phyloP scores from a whole-genome alignment of 2,113 vertebrate species.

The Hemichromis elongatus region DNA sequence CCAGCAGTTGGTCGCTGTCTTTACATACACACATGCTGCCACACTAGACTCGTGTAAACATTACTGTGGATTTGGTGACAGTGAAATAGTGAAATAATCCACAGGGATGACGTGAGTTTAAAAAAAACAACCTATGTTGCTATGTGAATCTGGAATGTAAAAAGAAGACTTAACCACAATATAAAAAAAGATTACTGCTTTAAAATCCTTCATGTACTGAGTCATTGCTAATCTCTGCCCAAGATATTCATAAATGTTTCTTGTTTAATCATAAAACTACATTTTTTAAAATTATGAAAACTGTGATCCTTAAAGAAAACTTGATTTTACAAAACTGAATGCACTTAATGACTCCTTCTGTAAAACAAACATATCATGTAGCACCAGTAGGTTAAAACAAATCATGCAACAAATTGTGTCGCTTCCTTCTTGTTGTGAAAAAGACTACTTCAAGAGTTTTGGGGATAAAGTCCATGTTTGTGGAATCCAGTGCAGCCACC shows the following conservation, averaged over 20 bases:
- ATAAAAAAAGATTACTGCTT: conserved; percentile 13
- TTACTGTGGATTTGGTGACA: conserved; percentile 6
- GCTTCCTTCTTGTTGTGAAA: conserved; percentile 50
- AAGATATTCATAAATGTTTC: conserved; percentile 64
- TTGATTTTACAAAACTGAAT: conserved; percentile 61
- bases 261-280: conserved; percentile 42
- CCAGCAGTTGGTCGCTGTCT: conserved; percentile 3
- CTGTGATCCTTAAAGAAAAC: conserved; percentile 41
- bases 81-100: conserved; percentile 26
- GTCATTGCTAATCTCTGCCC: conserved; percentile 33
- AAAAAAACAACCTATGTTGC: background rate
- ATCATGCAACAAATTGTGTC: conserved; percentile 72
- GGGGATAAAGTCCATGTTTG: conserved; percentile 73
- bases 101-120: conserved; percentile 19
- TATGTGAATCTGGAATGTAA: conserved; percentile 41
- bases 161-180: background rate
- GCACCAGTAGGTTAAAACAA: conserved; percentile 83
- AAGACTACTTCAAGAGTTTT: conserved; percentile 62
- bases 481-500: conserved; percentile 82
- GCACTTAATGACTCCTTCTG: conserved; percentile 57
- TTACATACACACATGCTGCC: conserved; percentile 11
- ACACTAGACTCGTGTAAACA: conserved; percentile 30
- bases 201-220: conserved; percentile 29
- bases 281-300: conserved; percentile 25
- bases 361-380: conserved; percentile 63